Evolutionary conservation across 2,113 vertebrate species (phyloP), one percentile per base, ranked within the genome.

Genomic region (Oryzias curvinotus): DNA sequence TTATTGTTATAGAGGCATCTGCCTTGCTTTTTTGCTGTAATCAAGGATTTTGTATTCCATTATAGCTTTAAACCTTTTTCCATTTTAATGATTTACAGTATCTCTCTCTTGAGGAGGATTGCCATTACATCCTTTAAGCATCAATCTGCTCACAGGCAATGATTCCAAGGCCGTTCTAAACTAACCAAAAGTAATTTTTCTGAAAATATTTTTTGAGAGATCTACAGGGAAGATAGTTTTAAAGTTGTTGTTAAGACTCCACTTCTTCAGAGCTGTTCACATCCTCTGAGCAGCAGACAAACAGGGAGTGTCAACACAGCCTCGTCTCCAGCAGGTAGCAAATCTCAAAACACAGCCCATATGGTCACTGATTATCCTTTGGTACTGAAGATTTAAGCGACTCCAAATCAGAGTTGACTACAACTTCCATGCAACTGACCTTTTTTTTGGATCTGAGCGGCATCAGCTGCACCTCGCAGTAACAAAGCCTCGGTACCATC

Each of bases 351-450:
- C 51, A 67, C 36, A 50, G 52, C 26, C 78, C 78, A 78, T 78
- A 75, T 77, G 68, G 75, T 56, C 41, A 28, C 71, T 79, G 73
- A 83, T 81, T 78, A 78, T 73, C 65, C 63, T 65, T 65, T 72
- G 65, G 65, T 82, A 73, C 14, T 45, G 55, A 67, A 60, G 44
- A 21, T 73, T 64, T 86, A 47, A 52, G 42, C 15, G 51, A 53
- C 71, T 70, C 63, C 67, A 74, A 60, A 76, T 65, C 52, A 57
- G 57, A 64, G 50, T 56, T 62, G 53, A 65, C 21, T n/a, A 67
- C 46, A 52, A 54, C 14, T 62, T 71, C 65, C 67, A 74, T 30
- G 42, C 56, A 51, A 57, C 73, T 78, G 70, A 77, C 78, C 82
- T 83, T 82, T 77, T 65, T 82, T 63, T 73, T 8, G 59, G 67